phyloP scores from a whole-genome alignment of 1,140 invertebrate genomes.

The Megathymus violae region DNA sequence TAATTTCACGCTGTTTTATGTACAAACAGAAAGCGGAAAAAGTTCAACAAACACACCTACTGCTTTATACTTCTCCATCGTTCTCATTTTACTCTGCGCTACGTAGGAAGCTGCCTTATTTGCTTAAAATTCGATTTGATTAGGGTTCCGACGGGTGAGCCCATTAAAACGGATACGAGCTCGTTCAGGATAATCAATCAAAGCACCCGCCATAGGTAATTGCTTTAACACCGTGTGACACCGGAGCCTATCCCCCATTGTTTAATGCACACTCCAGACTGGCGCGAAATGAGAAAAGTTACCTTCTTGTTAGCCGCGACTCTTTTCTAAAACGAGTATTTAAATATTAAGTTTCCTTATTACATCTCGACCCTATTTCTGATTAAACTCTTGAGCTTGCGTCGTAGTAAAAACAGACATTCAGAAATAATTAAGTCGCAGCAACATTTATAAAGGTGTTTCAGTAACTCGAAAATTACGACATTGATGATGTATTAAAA shows the following conservation, averaged over 20 bases:
- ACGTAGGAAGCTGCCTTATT: too few relatives aligned
- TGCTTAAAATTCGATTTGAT: too few relatives aligned
- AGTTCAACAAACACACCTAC: too few relatives aligned
- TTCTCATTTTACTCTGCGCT: too few relatives aligned
- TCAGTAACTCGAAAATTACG: background rate
- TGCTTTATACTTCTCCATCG: too few relatives aligned
- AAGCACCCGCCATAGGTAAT: background rate
- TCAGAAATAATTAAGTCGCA: background rate
- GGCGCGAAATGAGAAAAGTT: slow-evolving; percentile 4
- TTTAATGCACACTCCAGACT: background rate
- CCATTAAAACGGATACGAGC: too few relatives aligned
- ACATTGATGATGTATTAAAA: background rate
- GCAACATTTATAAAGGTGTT: background rate
- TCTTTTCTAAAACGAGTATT: slow-evolving; percentile 1
- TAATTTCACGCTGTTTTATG: too few relatives aligned
- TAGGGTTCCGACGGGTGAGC: too few relatives aligned
- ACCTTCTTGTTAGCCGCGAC: background rate
- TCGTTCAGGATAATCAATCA: too few relatives aligned
- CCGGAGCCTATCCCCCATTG: background rate
- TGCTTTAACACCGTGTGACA: too few relatives aligned
- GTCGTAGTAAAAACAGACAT: background rate
- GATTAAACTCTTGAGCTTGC: slow-evolving; percentile 2
- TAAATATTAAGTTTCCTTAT: slow-evolving; percentile 6
- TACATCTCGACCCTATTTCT: slow-evolving; percentile 2
- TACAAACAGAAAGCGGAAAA: too few relatives aligned